Base-by-base conservation (phyloP, 2,888 invertebrate genomes). In the Smittia sp. region DNA sequence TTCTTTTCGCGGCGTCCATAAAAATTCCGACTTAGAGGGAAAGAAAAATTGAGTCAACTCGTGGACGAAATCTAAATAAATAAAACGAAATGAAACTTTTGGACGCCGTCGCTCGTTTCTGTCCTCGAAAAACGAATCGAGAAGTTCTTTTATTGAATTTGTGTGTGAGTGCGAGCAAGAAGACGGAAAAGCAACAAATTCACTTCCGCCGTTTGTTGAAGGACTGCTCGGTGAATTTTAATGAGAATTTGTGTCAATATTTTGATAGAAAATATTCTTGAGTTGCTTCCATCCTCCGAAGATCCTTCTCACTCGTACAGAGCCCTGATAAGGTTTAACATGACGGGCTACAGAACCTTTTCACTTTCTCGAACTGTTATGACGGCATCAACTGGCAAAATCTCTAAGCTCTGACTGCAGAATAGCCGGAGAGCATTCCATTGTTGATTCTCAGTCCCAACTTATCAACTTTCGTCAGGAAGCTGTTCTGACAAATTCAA, bases 161-260 rank as follows among this genome's bases (percentile, higher is more conserved):
- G 18, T 58, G 11, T 58, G 18, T 15, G 52, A 46, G 18, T 3
- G 58, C 58, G 18, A 9, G 22, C 9, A 58, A 58, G 9, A 18
- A 58, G 20, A 9, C 52, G 1, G 18, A 58, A 58, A 22, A 20
- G 58, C 58, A 9, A 18, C 9, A 18, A 18, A 20, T 18, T 22
- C 18, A 18, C 58, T 20, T 58, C 46, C 46, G 46, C 46, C 46
- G n/a, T 46, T 46, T 18, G 7, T 4, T 58, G 18, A 22, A 18
- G 58, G 58, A 58, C 58, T 58, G 63, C n/a, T 67, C 39, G 39
- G 67, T 6, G 32, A 67, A 67, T 67, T 67, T 67, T 38, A 67
- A 67, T 67, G 67, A 67, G 38, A 18, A 67, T 67, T 67, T 67
- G 22, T 67, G 67, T 67, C 67, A 67, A 67, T 67, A 67, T 39